These are phyloP conservation scores for human (Homo sapiens) DNA, from an alignment of 2,113 vertebrate species.

Conservation along the genomic window GRCh38 chr13:36157501-36158000, in stretches of 20 bases:
- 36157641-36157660: neutral
- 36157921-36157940: neutral
- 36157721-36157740: neutral
- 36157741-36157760: neutral
- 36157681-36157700: slow-evolving; percentile 8
- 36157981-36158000: neutral
- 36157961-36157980: neutral
- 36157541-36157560: neutral
- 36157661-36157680: neutral
- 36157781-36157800: neutral
- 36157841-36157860: neutral
- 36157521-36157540: neutral
- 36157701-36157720: slow-evolving; percentile 10
- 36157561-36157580: neutral
- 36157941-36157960: neutral
- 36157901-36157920: neutral
- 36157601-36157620: neutral
- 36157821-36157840: neutral
- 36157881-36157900: neutral
- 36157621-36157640: neutral
- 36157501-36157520: neutral
- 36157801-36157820: neutral
- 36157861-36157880: no score
- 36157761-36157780: neutral
- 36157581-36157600: neutral